Base-by-base conservation (phyloP, 1,140 invertebrate species). In the Cheumatopsyche charites region DNA sequence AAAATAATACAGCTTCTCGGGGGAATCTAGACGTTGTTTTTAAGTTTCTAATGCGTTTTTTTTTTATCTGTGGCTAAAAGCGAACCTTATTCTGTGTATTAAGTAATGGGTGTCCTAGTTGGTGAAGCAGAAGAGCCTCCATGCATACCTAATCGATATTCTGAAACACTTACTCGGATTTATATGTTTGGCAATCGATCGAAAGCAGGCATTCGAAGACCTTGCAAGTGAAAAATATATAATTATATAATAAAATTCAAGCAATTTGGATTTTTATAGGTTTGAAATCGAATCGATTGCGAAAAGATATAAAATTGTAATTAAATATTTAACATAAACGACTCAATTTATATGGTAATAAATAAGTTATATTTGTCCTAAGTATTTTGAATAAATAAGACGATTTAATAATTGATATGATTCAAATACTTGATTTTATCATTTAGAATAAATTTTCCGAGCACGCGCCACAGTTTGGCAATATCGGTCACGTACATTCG, bases 81-180 rank as follows among this genome's bases (percentile, higher is more conserved):
- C 23, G n/a, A 21, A 5, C 21, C 21, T 12, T 58, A 58, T 21
- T 58, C 13, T 11, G 7, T 26, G 55, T n/a, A 26, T 58, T 23
- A 58, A 25, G 55, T 58, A 58, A 58, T 58, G 19, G 29, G 55
- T 19, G 55, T 58, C 55, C 55, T 19, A 58, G 55, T 58, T 58
- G 55, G 13, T 21, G 55, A 58, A 58, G 19, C 21, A 4, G 2
- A 58, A 12, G 11, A 9, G 55, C 55, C 11, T 21, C 7, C 12
- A 2, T 12, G 55, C 19, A 58, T 58, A 58, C 55, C 13, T 21
- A 58, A 13, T 13, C 9, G 4, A 25, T 58, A 26, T 58, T 58
- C 55, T 19, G 55, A 58, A 58, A 58, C 21, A 58, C 55, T 58
- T 58, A 58, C 25, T 58, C 21, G 55, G 55, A 25, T 58, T 58